These are phyloP conservation scores for Steinernema feltiae DNA, from an alignment of 1,140 invertebrate genomes.

Conservation along the genomic window DNA sequence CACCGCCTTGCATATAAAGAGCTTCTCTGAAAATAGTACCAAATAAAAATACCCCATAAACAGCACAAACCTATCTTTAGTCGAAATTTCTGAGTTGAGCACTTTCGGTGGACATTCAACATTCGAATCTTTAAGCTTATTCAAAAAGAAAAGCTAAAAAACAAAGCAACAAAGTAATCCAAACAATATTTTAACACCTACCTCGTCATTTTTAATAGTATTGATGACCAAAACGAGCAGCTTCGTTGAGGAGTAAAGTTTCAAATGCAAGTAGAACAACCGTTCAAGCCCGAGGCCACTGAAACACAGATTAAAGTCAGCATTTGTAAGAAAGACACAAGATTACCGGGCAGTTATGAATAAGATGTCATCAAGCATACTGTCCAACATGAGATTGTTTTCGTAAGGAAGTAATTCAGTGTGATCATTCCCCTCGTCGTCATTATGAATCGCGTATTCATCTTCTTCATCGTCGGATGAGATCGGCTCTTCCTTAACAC, in stretches of 20 bases:
- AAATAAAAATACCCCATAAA: constrained; percentile 6
- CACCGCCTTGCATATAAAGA: constrained; percentile 81
- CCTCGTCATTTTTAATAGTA: constrained; percentile 48
- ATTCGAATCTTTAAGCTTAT: constrained; percentile 37
- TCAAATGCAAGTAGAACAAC: constrained; percentile 48
- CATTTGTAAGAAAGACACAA: not conserved
- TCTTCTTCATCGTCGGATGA: not conserved
- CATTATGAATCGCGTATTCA: not conserved
- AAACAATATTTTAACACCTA: constrained; percentile 14
- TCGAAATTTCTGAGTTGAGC: constrained; percentile 37
- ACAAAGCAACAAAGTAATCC: not conserved
- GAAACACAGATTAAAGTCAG: not conserved
- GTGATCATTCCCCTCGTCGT: not conserved
- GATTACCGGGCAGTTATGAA: not conserved
- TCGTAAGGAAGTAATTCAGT: not conserved
- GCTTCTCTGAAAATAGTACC: constrained; percentile 52
- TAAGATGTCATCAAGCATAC: not conserved
- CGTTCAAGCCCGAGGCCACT: constrained; percentile 52
- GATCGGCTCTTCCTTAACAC: not conserved
- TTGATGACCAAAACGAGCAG: constrained; percentile 48
- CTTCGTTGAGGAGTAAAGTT: constrained; percentile 47
- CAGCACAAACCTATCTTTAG: constrained; percentile 40
- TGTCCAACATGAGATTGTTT: not conserved
- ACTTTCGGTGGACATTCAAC: constrained; percentile 28
- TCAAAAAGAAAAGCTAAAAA: constrained; percentile 46